Base-by-base conservation (phyloP, 1,140 invertebrate genomes). In the Maniola jurtina region DNA sequence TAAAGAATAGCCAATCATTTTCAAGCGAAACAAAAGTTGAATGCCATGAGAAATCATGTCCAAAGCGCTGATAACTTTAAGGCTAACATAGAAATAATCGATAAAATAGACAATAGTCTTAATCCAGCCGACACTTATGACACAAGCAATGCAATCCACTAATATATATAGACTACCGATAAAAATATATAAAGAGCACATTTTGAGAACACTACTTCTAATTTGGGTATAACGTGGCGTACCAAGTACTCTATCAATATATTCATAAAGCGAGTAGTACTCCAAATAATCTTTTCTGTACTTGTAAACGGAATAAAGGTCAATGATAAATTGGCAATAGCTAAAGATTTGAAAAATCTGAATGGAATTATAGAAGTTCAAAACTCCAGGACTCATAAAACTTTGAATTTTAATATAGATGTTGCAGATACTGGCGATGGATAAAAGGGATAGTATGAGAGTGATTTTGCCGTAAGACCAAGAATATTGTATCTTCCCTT, bases 171-270 rank as follows among this genome's bases (percentile, higher is more conserved):
- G 1, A 13, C 14, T 16, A 15, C 48, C 58, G 6, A 66, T 35
- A 6, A 54, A 38, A 14, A 60, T 47, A 25, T 61, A 61, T 38
- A 55, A 55, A 13, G 25, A 40, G 16, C 57, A 66, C 48, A 35
- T 35, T 11, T 36, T 56, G 6, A 13, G 15, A 14, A 48, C 72
- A 15, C 38, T 64, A 3, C 10, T 72, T 25, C 57, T 68, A 13
- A 75, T 61, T 45, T 54, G 40, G 16, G 36, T 36, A 47, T 72
- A 68, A 35, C 36, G 56, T n/a, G 50, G 61, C 8, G 61, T 62
- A 8, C 66, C 66, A 8, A 76, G 56, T 5, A 67, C 25, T 42
- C 42, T 68, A 34, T 78, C 76, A 11, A 78, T 65, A 14, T 62
- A 15, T 11, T 78, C 66, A 55, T 69, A 76, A 11, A 64, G 6